Evolutionary conservation across 2,797 vertebrate genomes (phyloP), one percentile per base, ranked within the genome.

Genomic region (Miichthys miiuy): DNA sequence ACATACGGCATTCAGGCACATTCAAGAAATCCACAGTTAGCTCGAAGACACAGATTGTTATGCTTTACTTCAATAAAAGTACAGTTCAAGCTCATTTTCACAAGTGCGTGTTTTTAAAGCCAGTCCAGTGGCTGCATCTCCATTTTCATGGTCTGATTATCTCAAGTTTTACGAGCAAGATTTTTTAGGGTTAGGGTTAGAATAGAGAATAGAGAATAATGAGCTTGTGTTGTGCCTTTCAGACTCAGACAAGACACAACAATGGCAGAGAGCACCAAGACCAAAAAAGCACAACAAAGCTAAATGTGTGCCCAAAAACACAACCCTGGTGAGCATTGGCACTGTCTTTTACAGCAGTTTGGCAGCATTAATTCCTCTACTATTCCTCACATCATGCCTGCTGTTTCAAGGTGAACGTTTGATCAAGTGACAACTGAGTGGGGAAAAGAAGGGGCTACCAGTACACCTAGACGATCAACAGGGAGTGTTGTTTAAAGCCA

Each of bases 201-300:
- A n/a, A n/a, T n/a, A n/a, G n/a, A n/a, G n/a, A n/a, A n/a, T n/a
- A n/a, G n/a, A 75, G 74, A 83, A 75, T 80, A 83, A 80, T 72
- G 80, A 84, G 70, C 55, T 61, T 27, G 21, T 71, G 44, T 65
- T 79, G 61, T 64, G 65, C 51, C 34, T 76, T 58, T 77, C 55
- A 75, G 21, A 57, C 68, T 68, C 41, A 18, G 18, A 66, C 34
- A 18, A 42, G 81, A 67, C 62, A 62, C 68, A 76, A 64, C 77
- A 72, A 57, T 27, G n/a, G 50, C 57, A 56, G 51, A 62, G 21
- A 60, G 50, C 55, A 57, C 17, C 9, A 21, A 60, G 21, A 57
- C 17, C 17, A 46, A 62, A 62, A 18, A 44, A 16, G 34, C 44
- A 58, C 65, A 65, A 67, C 47, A 58, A 57, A 66, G 58, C 54